phyloP scores from a whole-genome alignment of 1,140 invertebrate genomes.

The Magallana gigas region DNA sequence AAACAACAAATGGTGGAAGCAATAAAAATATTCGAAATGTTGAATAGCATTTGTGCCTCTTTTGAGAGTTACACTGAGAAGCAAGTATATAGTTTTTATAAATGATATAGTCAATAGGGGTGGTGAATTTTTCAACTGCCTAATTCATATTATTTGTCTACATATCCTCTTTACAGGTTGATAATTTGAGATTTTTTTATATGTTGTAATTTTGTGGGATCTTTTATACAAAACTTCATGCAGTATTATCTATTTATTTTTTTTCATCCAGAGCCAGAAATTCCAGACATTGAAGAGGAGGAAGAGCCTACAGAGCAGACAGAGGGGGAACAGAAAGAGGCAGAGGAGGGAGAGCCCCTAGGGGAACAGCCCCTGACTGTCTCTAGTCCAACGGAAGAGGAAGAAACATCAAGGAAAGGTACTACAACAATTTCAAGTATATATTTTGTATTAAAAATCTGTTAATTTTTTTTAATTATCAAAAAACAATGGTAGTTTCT shows the following conservation, averaged over 20 bases:
- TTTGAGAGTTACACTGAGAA: too few relatives aligned
- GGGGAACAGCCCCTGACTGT: conserved; percentile 68
- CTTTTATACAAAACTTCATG: too few relatives aligned
- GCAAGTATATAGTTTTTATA: too few relatives aligned
- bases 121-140: too few relatives aligned
- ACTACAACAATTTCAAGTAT: background rate
- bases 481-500: too few relatives aligned
- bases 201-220: background rate
- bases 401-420: conserved; percentile 63
- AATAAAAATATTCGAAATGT: too few relatives aligned
- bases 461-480: too few relatives aligned
- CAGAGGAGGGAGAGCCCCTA: conserved; percentile 59
- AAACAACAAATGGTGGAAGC: too few relatives aligned
- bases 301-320: conserved; percentile 69
- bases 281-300: conserved; percentile 76
- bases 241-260: background rate
- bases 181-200: background rate
- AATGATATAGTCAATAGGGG: too few relatives aligned
- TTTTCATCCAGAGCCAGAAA: conserved; percentile 74
- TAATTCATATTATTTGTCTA: too few relatives aligned
- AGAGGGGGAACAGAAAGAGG: conserved; percentile 57
- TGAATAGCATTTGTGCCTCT: too few relatives aligned
- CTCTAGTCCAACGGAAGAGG: conserved; percentile 64
- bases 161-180: background rate
- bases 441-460: background rate